Base-by-base conservation (phyloP, 2,888 invertebrate genomes). In the Tuberolachnus salignus region DNA sequence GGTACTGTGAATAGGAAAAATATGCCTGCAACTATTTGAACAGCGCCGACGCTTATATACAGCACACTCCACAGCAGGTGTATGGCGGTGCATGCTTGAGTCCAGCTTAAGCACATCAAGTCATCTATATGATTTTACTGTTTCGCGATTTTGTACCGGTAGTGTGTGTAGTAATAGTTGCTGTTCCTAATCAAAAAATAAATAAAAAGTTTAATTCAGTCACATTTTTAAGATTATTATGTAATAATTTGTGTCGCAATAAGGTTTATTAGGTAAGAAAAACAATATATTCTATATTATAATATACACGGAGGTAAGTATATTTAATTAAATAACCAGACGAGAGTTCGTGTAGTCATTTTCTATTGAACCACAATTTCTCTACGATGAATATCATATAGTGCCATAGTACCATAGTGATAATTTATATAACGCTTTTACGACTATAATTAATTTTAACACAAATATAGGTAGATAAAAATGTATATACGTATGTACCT, bases 1-100 rank as follows among this genome's bases (percentile, higher is more conserved):
- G 88, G 87, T 82, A 88, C 84, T 61, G 87, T 86, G 81, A 88
- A 85, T 81, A 87, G 84, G 84, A 88, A 88, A 84, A 88, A 88
- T 80, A 88, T 86, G 55, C 88, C 88, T 53, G 87, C 86, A 80
- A 87, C 86, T 75, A 88, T 84, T 83, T 88, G 88, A 75, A 86
- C 86, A 74, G 87, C 86, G 78, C 88, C 88, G 81, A 86, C 86
- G 67, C 85, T 84, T 70, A 87, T 86, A 83, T 88, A 88, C 78
- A 87, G 83, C 53, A 86, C 84, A 83, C 87, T 86, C 87, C 87
- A 88, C 84, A 87, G 84, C 83, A 87, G 85, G 84, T 87, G 87
- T 69, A 83, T 80, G 64, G 83, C 82, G 66, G 82, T 81, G 82
- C 84, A 84, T 80, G 83, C 80, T 80, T 82, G 82, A 81, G 82